Evolutionary conservation across 2,113 vertebrate species (phyloP), one percentile per base, ranked within the genome.

Genomic region (Phrynosoma platyrhinos): DNA sequence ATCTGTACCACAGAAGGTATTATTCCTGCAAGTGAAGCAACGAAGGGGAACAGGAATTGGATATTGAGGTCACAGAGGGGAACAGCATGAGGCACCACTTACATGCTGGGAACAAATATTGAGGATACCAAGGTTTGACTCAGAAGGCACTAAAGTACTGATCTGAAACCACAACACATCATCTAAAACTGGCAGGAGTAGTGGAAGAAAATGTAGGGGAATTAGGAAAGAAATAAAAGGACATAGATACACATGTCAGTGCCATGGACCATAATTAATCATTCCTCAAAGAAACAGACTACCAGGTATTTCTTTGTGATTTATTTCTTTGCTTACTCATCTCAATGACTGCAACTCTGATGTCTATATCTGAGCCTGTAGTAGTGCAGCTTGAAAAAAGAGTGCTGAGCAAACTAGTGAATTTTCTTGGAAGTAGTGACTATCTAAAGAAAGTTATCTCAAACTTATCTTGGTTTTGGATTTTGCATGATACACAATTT

Each of bases 81-180:
- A 94, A 88, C 90, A 92, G 92, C 91, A 72, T 83, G 92, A 90
- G 30, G 74, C 77, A 87, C 32, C 87, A 85, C 88, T 94, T 93
- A 93, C 89, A 64, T 76, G 89, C 95, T 94, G 92, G 78, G 90
- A 94, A 82, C 79, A 91, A 90, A 91, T 94, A 91, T 94, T 94
- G 92, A 94, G 90, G 90, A 92, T 91, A 64, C 76, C 90, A 90
- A 68, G 80, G 58, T 85, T 92, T 92, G 89, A 91, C 89, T 93
- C 55, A 2, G 52, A 88, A 91, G 87, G 80, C 84, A 91, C 91
- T 88, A 89, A 93, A 90, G 76, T 30, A 93, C 55, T 80, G 89
- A 82, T 91, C 87, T 93, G 89, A 91, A 92, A 94, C 76, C 47
- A 91, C 55, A 55, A 83, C 80, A 90, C 47, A 87, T 90, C 90